A percentile compares a stretch with the other conserved stretches of the same genome.
These are phyloP conservation scores for Hirudinaria manillensis DNA, from an alignment of 2,888 invertebrate species.

Conservation along the genomic window DNA sequence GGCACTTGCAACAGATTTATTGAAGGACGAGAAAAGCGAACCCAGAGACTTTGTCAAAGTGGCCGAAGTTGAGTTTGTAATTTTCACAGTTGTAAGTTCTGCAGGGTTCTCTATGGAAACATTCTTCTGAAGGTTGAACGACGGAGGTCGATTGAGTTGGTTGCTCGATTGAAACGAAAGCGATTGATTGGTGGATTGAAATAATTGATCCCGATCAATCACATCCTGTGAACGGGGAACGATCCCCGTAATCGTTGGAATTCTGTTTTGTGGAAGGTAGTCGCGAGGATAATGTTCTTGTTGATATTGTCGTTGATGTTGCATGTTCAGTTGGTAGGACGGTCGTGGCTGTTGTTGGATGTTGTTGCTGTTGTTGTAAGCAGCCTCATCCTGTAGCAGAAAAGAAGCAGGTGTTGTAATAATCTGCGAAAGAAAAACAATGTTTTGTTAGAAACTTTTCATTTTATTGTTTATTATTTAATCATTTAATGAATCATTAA, in stretches of 20 bases:
- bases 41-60: constrained; percentile 36
- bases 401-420: constrained; percentile 1
- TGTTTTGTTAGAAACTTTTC: neutral
- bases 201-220: neutral
- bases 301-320: neutral
- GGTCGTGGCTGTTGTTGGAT: neutral
- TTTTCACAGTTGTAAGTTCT: constrained; percentile 30
- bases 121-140: too few species aligned
- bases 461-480: neutral
- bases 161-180: constrained; percentile 2
- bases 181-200: constrained; percentile 17
- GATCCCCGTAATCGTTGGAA: neutral
- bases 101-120: neutral
- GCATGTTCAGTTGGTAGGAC: too few species aligned
- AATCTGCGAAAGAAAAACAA: neutral
- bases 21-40: constrained; percentile 38
- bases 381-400: neutral
- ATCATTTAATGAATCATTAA: too few species aligned
- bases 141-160: constrained; percentile 2
- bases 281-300: neutral
- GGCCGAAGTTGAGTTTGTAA: constrained; percentile 30
- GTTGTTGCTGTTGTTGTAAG: neutral
- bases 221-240: neutral
- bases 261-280: neutral
- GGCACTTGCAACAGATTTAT: constrained; percentile 41